phyloP scores from a whole-genome alignment of 2,888 invertebrate genomes.

The Acanthopleura granulata region DNA sequence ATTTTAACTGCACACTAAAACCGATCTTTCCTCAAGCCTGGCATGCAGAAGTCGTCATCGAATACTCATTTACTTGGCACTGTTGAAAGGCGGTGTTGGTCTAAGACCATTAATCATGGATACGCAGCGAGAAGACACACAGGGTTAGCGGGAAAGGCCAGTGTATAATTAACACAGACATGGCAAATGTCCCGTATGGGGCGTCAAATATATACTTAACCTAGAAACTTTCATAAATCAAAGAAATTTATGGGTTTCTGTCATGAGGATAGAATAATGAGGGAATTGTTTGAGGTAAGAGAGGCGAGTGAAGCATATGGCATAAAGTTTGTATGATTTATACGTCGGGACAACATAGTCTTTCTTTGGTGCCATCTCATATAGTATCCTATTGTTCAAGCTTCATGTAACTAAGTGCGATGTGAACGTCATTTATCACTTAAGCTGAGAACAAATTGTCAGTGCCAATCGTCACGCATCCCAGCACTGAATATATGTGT shows the following conservation, averaged over 20 bases:
- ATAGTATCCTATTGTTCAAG: conserved; percentile 6
- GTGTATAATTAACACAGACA: conserved; percentile 14
- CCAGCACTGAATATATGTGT: too few relatives aligned
- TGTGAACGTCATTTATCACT: too few relatives aligned
- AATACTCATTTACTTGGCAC: too few relatives aligned
- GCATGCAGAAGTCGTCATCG: too few relatives aligned
- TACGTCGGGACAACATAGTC: not conserved
- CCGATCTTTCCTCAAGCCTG: too few relatives aligned
- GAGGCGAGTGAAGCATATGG: not conserved
- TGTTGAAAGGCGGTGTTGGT: too few relatives aligned
- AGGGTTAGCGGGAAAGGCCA: not conserved
- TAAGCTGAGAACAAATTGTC: too few relatives aligned
- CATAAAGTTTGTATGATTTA: not conserved
- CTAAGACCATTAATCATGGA: too few relatives aligned
- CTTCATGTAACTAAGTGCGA: too few relatives aligned
- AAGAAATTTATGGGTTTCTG: not conserved
- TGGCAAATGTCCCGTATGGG: conserved; percentile 5
- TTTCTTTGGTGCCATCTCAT: not conserved
- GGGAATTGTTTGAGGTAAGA: not conserved
- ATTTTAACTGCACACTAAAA: too few relatives aligned
- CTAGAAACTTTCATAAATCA: not conserved
- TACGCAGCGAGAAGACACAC: too few relatives aligned
- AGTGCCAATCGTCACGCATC: too few relatives aligned
- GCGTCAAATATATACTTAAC: not conserved
- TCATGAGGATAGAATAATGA: not conserved